Conservation (phyloP, 2,888 invertebrate genomes). For the Xestia sexstrigata region DNA sequence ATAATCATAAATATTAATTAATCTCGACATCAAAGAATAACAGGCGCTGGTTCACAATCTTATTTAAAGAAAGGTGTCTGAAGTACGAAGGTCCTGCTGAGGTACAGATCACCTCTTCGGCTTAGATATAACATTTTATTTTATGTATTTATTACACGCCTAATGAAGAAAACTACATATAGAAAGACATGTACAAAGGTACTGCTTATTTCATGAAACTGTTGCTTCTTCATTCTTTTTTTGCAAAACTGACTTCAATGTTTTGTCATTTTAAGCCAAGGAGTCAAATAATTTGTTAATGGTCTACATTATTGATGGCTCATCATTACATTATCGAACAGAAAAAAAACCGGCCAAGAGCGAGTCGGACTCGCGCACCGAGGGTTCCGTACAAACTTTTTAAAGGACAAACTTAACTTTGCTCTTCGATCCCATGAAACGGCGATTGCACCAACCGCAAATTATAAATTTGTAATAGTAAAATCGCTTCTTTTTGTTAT, state of each 20-base stretch:
- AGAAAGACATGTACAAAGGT: neutral
- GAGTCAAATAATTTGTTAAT: neutral
- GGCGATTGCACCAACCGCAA: too few relatives aligned
- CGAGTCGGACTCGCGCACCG: too few relatives aligned
- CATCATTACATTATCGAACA: neutral
- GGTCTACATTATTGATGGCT: neutral
- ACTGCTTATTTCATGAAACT: neutral
- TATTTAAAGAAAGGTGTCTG: neutral
- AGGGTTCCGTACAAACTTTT: too few relatives aligned
- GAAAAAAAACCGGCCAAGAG: too few relatives aligned
- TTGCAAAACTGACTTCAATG: neutral
- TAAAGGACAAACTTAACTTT: too few relatives aligned
- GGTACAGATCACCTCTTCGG: neutral
- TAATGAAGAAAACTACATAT: neutral
- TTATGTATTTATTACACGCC: neutral
- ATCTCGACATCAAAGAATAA: neutral
- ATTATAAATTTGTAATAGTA: too few relatives aligned
- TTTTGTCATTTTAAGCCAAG: too few relatives aligned
- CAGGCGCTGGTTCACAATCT: neutral
- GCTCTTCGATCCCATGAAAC: too few relatives aligned
- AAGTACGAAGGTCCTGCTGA: neutral
- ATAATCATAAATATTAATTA: neutral
- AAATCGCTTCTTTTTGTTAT: too few relatives aligned
- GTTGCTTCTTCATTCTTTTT: neutral
- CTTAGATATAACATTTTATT: neutral